phyloP scores from a whole-genome alignment of 2,888 invertebrate genomes.

The Acheta domesticus region DNA sequence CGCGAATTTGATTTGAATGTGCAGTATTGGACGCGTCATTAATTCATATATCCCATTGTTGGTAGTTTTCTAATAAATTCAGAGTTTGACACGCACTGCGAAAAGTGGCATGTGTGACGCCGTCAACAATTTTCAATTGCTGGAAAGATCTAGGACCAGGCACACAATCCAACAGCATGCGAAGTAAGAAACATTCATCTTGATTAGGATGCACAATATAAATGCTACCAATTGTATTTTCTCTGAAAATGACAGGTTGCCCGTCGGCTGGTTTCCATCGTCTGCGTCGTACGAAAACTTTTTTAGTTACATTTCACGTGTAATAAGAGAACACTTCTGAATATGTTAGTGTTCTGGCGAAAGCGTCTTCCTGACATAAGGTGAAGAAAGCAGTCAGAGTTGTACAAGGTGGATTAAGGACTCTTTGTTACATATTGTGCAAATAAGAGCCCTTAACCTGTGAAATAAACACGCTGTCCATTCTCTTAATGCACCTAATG shows the following conservation, averaged over 20 bases:
- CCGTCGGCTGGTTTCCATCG: no score
- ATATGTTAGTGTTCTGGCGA: constrained; percentile 27
- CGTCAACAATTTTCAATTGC: no score
- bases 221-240: no score
- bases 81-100: not conserved
- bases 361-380: constrained; percentile 25
- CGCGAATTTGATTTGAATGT: constrained; percentile 31
- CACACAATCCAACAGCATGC: no score
- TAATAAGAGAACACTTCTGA: constrained; percentile 27
- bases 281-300: no score
- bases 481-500: constrained; percentile 26
- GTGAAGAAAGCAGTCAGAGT: constrained; percentile 26
- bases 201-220: no score
- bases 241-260: no score
- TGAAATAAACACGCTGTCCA: constrained; percentile 30
- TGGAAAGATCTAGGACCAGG: no score
- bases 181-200: no score
- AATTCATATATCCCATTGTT: not conserved
- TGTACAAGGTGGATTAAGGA: constrained; percentile 26
- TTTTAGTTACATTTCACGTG: constrained; percentile 33
- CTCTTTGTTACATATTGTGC: constrained; percentile 26
- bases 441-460: no score
- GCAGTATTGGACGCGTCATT: not conserved
- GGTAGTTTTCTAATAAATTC: not conserved
- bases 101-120: not conserved